Conservation (phyloP, 2,797 vertebrate genomes). For the Octomys mimax region DNA sequence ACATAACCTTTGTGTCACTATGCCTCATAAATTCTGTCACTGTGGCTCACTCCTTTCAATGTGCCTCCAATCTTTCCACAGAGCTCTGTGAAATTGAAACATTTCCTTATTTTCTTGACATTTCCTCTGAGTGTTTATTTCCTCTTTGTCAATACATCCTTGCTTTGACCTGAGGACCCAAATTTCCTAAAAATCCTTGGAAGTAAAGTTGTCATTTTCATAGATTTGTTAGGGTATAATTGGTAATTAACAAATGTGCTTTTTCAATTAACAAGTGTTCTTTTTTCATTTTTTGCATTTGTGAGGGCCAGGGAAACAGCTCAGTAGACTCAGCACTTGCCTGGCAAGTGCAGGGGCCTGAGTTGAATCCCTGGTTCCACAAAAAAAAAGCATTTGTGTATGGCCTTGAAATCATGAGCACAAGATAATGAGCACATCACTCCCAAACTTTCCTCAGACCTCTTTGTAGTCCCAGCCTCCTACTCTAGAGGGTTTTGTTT, state of each 20-base stretch:
- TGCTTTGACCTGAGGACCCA: background rate
- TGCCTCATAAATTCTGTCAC: background rate
- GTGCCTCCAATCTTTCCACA: background rate
- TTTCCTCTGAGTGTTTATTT: background rate
- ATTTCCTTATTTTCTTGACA: background rate
- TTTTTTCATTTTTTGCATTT: background rate
- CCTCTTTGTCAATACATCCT: background rate
- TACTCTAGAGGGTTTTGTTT: background rate
- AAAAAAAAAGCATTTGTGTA: background rate
- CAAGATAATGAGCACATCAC: background rate
- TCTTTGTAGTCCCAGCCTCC: background rate
- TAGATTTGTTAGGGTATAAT: background rate
- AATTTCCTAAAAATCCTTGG: background rate
- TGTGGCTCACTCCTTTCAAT: background rate
- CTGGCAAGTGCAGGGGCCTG: too few relatives aligned
- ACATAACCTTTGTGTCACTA: background rate
- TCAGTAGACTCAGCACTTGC: too few relatives aligned
- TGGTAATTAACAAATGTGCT: background rate
- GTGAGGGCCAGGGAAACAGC: too few relatives aligned
- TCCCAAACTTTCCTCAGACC: background rate
- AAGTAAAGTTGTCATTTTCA: background rate
- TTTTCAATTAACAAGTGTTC: background rate
- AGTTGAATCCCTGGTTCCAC: too few relatives aligned
- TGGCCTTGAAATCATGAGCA: background rate
- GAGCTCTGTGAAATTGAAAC: background rate